Conservation (phyloP, 2,888 invertebrate species). For the Acleris cristana region DNA sequence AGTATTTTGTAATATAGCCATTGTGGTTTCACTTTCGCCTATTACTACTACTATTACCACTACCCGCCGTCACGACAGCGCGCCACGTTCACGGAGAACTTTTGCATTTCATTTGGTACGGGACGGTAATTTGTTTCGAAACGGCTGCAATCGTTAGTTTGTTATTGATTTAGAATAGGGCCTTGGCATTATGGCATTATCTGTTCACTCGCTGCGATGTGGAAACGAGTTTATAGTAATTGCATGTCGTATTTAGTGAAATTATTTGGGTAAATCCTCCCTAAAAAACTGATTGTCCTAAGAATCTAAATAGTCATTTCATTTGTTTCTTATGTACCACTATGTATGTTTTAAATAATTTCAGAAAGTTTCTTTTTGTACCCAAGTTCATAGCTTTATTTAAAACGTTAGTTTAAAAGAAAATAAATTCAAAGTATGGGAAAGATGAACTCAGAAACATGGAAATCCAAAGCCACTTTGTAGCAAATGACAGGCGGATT, state of each 20-base stretch:
- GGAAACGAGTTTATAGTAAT: not conserved
- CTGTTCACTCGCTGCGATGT: not conserved
- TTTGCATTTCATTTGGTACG: constrained; percentile 17
- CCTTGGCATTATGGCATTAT: constrained; percentile 10
- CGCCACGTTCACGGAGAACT: not conserved
- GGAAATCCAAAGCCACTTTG: not conserved
- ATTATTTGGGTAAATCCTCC: not conserved
- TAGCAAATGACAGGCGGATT: not conserved
- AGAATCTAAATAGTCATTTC: not conserved
- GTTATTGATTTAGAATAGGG: constrained; percentile 23
- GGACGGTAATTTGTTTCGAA: constrained; percentile 2
- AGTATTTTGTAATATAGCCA: not conserved
- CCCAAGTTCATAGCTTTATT: not conserved
- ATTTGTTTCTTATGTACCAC: not conserved
- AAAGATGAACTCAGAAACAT: too few relatives aligned
- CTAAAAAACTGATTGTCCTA: not conserved
- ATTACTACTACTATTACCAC: not conserved
- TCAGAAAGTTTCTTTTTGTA: not conserved
- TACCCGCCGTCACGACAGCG: constrained; percentile 10
- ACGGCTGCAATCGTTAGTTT: constrained; percentile 1
- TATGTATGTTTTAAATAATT: not conserved
- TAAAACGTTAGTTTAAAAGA: too few relatives aligned
- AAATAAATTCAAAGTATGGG: too few relatives aligned
- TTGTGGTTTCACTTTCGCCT: constrained; percentile 8
- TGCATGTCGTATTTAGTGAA: too few relatives aligned